Conservation (phyloP, 1,140 invertebrate genomes). For the Eumaeus atala region DNA sequence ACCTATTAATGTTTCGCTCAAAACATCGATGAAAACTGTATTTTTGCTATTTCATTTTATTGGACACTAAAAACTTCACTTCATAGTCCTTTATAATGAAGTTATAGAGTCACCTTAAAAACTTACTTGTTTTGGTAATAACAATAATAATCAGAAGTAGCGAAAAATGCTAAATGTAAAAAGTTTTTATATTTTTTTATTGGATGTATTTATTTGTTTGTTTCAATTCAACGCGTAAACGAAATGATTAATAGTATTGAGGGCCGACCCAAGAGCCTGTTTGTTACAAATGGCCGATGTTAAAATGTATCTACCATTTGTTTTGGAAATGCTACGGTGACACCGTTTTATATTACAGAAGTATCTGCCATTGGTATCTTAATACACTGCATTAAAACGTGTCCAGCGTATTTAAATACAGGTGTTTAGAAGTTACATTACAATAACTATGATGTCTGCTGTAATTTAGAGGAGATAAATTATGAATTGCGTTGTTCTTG, state of each 20-base stretch:
- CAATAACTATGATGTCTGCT: no score
- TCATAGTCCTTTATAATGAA: no score
- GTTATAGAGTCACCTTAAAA: neutral
- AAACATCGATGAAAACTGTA: no score
- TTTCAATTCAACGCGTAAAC: slow-evolving; percentile 25
- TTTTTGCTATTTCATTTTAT: no score
- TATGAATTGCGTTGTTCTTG: no score
- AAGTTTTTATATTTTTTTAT: slow-evolving; percentile 9
- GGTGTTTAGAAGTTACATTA: no score
- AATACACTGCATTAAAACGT: no score
- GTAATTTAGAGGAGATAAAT: no score
- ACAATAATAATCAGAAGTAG: neutral
- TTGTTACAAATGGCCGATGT: slow-evolving; percentile 4
- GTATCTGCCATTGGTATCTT: no score
- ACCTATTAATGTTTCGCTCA: no score
- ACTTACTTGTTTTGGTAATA: neutral
- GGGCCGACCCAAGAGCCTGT: slow-evolving; percentile 1
- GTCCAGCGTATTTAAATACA: no score
- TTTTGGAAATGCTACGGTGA: neutral
- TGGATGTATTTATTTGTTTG: slow-evolving; percentile 12
- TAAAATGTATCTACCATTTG: neutral
- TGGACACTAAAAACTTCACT: no score
- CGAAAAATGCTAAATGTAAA: slow-evolving; percentile 5
- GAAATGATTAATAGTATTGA: slow-evolving; percentile 24
- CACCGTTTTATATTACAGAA: neutral